A percentile compares a stretch with the other conserved stretches of the same genome.
Conservation (phyloP, 2,797 vertebrate species). For the Pseudochromis fuscus region DNA sequence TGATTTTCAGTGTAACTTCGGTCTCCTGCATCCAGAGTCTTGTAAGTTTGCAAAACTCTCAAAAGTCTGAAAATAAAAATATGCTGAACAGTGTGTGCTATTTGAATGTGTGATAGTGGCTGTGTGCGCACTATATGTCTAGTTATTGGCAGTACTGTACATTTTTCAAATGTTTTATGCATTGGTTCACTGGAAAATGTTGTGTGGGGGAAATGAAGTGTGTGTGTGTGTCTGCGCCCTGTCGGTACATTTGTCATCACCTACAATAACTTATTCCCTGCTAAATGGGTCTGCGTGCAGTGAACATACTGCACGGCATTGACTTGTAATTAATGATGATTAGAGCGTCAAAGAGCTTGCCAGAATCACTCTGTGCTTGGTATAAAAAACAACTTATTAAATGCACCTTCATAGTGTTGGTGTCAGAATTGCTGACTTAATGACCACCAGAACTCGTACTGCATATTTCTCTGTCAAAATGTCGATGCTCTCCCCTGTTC, state of each 20-base stretch:
- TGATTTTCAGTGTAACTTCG: not conserved
- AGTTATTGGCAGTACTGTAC: not conserved
- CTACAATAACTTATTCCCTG: constrained; percentile 8
- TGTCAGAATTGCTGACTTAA: constrained; percentile 12
- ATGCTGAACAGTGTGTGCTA: not conserved
- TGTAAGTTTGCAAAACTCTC: too few species aligned
- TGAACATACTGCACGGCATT: constrained; percentile 21
- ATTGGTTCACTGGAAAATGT: not conserved
- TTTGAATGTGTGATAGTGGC: not conserved
- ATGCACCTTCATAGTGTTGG: constrained; percentile 24
- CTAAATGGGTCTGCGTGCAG: constrained; percentile 4
- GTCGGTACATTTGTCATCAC: constrained; percentile 23
- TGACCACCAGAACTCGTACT: not conserved
- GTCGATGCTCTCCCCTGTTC: constrained; percentile 1
- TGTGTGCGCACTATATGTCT: not conserved
- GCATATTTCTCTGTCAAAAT: not conserved
- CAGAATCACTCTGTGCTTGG: constrained; percentile 9
- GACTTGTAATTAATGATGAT: constrained; percentile 32
- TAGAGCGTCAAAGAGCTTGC: constrained; percentile 9
- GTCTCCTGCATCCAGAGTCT: too few species aligned
- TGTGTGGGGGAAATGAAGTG: not conserved
- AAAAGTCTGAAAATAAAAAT: too few species aligned
- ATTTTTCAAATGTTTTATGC: not conserved
- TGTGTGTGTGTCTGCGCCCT: not conserved
- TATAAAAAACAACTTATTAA: constrained; percentile 34